Evolutionary conservation across 2,888 invertebrate species (phyloP).

Genomic region (Selenia dentaria): DNA sequence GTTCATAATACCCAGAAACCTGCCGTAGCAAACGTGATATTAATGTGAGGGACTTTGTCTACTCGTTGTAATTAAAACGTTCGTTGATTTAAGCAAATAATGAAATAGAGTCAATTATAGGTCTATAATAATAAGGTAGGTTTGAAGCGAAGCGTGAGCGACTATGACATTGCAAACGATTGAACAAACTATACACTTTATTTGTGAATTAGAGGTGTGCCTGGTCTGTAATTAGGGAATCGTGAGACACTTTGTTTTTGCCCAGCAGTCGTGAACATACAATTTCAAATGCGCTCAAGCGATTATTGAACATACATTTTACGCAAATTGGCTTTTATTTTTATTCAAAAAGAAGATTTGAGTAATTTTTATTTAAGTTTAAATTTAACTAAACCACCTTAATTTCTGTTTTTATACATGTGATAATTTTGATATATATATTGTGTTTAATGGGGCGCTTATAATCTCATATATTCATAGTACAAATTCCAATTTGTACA

Average conservation of each 20-base stretch:
- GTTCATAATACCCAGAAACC: constrained; percentile 33
- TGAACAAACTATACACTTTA: constrained; percentile 50
- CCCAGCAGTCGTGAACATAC: constrained; percentile 71
- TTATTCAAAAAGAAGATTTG: too few species aligned
- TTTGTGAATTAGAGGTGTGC: constrained; percentile 55
- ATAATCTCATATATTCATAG: too few species aligned
- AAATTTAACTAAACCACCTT: too few species aligned
- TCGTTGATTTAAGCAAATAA: constrained; percentile 51
- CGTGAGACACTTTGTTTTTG: constrained; percentile 75
- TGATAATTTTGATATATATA: too few species aligned
- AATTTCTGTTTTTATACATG: too few species aligned
- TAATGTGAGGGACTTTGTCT: constrained; percentile 41
- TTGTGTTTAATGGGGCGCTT: too few species aligned
- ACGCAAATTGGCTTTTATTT: constrained; percentile 53
- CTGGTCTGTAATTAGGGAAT: constrained; percentile 66
- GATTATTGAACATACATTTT: constrained; percentile 52
- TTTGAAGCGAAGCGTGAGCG: constrained; percentile 63
- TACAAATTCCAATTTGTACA: too few species aligned
- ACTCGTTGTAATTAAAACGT: constrained; percentile 52
- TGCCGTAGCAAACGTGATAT: constrained; percentile 38
- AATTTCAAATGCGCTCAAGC: constrained; percentile 66
- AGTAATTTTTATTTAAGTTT: too few species aligned
- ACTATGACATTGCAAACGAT: constrained; percentile 56
- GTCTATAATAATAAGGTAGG: constrained; percentile 54
- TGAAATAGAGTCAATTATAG: constrained; percentile 53